phyloP scores from a whole-genome alignment of 1,140 invertebrate genomes.

The Macrotrachela quadricornifera region DNA sequence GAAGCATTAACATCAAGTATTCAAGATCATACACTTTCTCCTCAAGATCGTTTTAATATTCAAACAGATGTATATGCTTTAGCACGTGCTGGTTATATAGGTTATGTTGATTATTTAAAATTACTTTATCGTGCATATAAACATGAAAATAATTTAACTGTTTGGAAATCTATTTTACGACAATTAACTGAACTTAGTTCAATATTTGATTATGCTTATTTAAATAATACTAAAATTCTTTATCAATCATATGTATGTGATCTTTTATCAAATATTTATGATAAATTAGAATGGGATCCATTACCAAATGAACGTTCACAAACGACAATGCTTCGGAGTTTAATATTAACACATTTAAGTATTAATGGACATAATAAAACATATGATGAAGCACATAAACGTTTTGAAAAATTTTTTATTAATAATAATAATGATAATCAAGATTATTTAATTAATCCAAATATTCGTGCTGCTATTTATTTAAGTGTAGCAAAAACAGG shows the following conservation, averaged over 20 bases:
- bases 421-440: no score
- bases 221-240: no score
- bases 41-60: constrained; percentile 4
- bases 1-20: not conserved
- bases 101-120: not conserved
- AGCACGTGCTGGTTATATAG: not conserved
- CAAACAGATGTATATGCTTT: constrained; percentile 4
- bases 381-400: constrained; percentile 39
- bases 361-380: constrained; percentile 51
- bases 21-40: not conserved
- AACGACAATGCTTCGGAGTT: constrained; percentile 54
- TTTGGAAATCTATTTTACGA: not conserved
- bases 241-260: not conserved
- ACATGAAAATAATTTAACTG: constrained; percentile 5
- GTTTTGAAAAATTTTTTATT: constrained; percentile 45
- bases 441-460: no score
- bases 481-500: no score
- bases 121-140: not conserved
- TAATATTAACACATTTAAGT: constrained; percentile 58
- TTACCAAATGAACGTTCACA: constrained; percentile 19
- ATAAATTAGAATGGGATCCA: not conserved
- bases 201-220: not conserved
- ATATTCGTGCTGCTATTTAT: no score
- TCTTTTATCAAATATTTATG: not conserved
- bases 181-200: no score